Evolutionary conservation across 2,797 vertebrate species (phyloP).

Genomic region (Percopsis omiscomaycus): DNA sequence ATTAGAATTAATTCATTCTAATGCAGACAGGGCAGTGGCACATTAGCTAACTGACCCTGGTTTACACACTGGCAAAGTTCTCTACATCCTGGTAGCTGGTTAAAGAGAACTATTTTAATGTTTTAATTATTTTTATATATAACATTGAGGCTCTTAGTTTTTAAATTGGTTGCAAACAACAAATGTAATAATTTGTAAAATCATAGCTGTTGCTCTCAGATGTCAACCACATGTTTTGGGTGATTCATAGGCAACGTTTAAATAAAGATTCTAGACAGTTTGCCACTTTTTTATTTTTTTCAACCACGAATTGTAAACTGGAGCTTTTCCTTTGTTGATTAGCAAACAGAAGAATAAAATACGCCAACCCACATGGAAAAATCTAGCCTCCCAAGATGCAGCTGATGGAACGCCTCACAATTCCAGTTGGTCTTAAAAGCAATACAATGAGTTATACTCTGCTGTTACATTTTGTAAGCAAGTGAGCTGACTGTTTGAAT

Average conservation of each 20-base stretch:
- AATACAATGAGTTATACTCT: conserved; percentile 39
- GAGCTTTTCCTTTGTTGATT: conserved; percentile 41
- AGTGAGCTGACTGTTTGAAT: no score
- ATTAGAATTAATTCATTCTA: conserved; percentile 26
- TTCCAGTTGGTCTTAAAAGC: conserved; percentile 51
- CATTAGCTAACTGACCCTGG: conserved; percentile 23
- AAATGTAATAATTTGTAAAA: neutral
- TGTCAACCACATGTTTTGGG: conserved; percentile 5
- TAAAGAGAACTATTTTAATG: no score
- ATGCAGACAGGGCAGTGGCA: conserved; percentile 16
- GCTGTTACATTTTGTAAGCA: no score
- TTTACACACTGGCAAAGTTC: conserved; percentile 8
- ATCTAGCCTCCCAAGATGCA: conserved; percentile 52
- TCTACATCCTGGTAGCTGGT: no score
- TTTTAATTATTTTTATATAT: no score
- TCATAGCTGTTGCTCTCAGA: neutral
- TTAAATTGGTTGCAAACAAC: neutral
- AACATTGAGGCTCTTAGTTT: no score
- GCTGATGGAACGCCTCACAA: conserved; percentile 54
- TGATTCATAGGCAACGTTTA: neutral
- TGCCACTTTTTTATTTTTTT: conserved; percentile 14
- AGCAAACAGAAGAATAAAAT: conserved; percentile 50
- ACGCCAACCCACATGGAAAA: conserved; percentile 64
- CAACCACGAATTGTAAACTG: conserved; percentile 25
- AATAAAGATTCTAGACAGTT: conserved; percentile 11